Conservation (phyloP, 2,113 vertebrate genomes). For the Nothoprocta perdicaria region DNA sequence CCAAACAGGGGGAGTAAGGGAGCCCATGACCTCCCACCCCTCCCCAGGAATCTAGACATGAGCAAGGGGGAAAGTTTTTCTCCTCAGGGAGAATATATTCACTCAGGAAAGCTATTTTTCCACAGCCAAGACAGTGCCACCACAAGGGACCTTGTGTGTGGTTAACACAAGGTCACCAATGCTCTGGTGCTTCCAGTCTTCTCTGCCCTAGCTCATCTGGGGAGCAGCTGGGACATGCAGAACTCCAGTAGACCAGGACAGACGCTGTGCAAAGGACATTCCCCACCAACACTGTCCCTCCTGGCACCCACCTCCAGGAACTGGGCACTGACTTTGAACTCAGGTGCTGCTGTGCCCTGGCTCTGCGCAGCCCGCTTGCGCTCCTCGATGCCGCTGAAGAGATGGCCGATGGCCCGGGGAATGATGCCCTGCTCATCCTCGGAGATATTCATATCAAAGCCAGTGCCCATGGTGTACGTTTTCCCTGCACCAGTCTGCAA, state of each 20-base stretch:
- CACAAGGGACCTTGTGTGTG: too few relatives aligned
- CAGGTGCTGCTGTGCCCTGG: slow-evolving; percentile 77
- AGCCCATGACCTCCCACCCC: not conserved
- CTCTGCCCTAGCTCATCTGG: not conserved
- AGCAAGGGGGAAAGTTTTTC: too few relatives aligned
- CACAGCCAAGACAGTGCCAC: not conserved
- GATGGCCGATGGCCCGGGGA: slow-evolving; percentile 89
- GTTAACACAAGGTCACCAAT: not conserved
- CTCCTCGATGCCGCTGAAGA: slow-evolving; percentile 89
- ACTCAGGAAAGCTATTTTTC: fast-evolving
- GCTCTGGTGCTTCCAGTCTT: fast-evolving
- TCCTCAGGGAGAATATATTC: not conserved
- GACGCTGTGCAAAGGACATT: not conserved
- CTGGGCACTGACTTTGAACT: slow-evolving; percentile 98
- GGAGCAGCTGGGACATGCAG: not conserved
- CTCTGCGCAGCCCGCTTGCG: slow-evolving; percentile 79
- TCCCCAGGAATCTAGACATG: not conserved
- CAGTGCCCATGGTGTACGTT: slow-evolving; percentile 96
- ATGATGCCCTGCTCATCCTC: slow-evolving; percentile 92
- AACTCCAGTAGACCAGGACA: not conserved
- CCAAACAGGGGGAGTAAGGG: fast-evolving
- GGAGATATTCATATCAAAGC: slow-evolving; percentile 84
- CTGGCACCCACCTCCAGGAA: slow-evolving; percentile 89
- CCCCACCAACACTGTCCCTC: not conserved
- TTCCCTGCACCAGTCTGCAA: slow-evolving; percentile 93